A percentile compares a stretch with the other conserved stretches of the same genome.
Conservation (phyloP, 2,888 invertebrate genomes). For the Pseudanteris insignis region DNA sequence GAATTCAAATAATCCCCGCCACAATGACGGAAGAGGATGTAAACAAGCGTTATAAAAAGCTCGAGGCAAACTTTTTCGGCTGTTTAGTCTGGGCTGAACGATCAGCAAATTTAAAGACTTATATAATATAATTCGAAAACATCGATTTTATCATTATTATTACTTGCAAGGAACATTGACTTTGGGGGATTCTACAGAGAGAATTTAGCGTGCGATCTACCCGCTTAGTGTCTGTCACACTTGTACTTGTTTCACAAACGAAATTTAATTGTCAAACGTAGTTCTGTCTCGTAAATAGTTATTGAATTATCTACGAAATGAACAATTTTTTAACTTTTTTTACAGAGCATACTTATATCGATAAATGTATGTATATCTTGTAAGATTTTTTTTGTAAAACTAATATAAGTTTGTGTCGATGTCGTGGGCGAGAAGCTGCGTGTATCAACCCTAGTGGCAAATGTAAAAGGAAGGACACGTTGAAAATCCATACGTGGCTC, state of each 20-base stretch:
- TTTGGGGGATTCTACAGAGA: too few relatives aligned
- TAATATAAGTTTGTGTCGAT: slow-evolving; percentile 14
- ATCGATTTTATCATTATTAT: too few relatives aligned
- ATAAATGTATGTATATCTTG: too few relatives aligned
- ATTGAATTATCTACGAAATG: too few relatives aligned
- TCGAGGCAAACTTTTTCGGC: slow-evolving; percentile 1
- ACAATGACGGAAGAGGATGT: slow-evolving; percentile 8
- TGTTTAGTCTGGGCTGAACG: background rate
- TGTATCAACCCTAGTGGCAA: slow-evolving; percentile 14
- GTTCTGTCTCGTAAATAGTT: too few relatives aligned
- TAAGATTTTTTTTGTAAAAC: background rate
- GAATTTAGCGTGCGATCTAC: too few relatives aligned
- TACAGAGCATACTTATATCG: too few relatives aligned
- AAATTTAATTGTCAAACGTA: too few relatives aligned
- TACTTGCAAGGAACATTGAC: too few relatives aligned
- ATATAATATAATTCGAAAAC: background rate
- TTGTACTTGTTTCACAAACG: too few relatives aligned
- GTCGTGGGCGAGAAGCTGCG: slow-evolving; percentile 8
- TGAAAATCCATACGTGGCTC: slow-evolving; percentile 33
- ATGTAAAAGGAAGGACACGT: slow-evolving; percentile 17
- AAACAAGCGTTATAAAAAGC: slow-evolving; percentile 14
- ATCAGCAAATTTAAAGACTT: background rate
- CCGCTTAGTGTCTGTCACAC: too few relatives aligned
- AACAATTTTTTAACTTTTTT: too few relatives aligned
- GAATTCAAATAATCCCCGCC: slow-evolving; percentile 11